Evolutionary conservation across 2,113 vertebrate genomes (phyloP).

Genomic region (Silurus asotus): DNA sequence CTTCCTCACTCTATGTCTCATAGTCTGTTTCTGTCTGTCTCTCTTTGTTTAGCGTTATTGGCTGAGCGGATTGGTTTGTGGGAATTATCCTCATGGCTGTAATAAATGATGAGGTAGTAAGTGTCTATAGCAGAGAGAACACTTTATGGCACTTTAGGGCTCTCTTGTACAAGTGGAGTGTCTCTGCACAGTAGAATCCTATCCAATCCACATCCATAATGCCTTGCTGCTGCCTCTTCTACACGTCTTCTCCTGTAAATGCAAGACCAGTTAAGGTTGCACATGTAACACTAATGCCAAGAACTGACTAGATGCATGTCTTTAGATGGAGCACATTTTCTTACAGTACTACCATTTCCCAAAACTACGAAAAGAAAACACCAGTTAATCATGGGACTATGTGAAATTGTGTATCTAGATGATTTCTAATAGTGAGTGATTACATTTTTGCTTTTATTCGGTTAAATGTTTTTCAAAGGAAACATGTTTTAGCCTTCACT

Average conservation of each 20-base stretch:
- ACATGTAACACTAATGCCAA: not conserved
- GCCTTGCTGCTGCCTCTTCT: not conserved
- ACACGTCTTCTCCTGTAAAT: not conserved
- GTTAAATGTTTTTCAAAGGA: not conserved
- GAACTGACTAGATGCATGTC: not conserved
- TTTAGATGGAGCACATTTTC: not conserved
- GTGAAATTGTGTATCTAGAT: not conserved
- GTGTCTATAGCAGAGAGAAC: conserved; percentile 37
- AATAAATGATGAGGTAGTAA: conserved; percentile 36
- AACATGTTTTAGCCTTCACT: not conserved
- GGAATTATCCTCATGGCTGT: conserved; percentile 39
- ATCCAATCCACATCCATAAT: conserved; percentile 5
- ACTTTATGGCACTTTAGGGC: conserved; percentile 42
- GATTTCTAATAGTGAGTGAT: not conserved
- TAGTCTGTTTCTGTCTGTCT: not conserved
- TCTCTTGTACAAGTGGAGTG: conserved; percentile 1
- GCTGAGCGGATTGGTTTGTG: conserved; percentile 30
- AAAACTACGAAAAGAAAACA: not conserved
- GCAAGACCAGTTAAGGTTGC: not conserved
- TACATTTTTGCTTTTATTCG: not conserved
- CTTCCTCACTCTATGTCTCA: not conserved
- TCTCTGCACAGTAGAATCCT: not conserved
- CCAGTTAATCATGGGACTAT: not conserved
- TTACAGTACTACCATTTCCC: not conserved
- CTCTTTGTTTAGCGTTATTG: conserved; percentile 25